Percentiles rank a stretch among this genome's conserved stretches.
These are phyloP conservation scores for Rotaria sp. DNA, from an alignment of 2,888 invertebrate genomes.

Conservation along the genomic window DNA sequence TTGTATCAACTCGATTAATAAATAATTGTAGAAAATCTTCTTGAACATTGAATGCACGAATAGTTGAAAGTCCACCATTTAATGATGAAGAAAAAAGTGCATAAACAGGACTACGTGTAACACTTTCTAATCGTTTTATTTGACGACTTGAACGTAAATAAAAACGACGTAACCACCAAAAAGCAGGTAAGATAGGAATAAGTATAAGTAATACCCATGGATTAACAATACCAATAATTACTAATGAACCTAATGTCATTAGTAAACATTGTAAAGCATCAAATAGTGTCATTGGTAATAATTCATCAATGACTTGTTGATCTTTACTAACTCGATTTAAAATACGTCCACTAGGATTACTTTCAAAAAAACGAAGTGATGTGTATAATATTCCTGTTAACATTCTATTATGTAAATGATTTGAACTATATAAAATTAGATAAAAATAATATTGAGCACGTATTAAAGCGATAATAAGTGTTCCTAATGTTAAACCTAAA, in stretches of 20 bases:
- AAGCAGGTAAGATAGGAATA: conserved; percentile 65
- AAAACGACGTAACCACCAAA: conserved; percentile 68
- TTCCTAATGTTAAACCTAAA: conserved; percentile 3
- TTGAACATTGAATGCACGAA: conserved; percentile 78
- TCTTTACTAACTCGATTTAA: conserved; percentile 79
- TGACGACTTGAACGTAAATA: conserved; percentile 50
- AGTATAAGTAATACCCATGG: conserved; percentile 60
- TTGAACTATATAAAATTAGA: conserved; percentile 61
- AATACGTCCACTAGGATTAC: conserved; percentile 62
- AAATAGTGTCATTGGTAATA: conserved; percentile 55
- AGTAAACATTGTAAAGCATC: conserved; percentile 61
- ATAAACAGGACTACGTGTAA: conserved; percentile 30
- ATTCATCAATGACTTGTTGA: conserved; percentile 64
- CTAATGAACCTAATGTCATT: conserved; percentile 62
- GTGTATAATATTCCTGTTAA: conserved; percentile 32
- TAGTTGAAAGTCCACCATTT: conserved; percentile 79
- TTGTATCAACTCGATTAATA: conserved; percentile 60
- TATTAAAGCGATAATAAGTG: conserved; percentile 18
- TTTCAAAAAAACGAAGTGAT: conserved; percentile 37
- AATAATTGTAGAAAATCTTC: conserved; percentile 64
- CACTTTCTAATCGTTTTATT: conserved; percentile 37
- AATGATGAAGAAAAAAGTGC: conserved; percentile 53
- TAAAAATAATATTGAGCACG: conserved; percentile 23
- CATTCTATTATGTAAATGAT: conserved; percentile 68
- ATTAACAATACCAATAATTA: conserved; percentile 68